Conservation (phyloP, 2,113 vertebrate genomes). For the Megaceryle torquata region DNA sequence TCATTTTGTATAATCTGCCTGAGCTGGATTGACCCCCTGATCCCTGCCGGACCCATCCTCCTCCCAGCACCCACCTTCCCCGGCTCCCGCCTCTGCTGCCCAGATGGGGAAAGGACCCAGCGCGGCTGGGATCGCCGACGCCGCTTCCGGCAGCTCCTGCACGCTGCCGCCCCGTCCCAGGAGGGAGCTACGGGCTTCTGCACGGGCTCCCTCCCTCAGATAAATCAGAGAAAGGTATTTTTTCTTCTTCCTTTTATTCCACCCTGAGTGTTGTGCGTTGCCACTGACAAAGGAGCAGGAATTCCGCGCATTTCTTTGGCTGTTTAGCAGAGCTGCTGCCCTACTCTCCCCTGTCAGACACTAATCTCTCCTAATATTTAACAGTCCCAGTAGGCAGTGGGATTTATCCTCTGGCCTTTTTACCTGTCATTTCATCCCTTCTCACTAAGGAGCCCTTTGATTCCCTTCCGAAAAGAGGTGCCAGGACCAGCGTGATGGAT, state of each 20-base stretch:
- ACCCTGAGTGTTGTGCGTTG: conserved; percentile 27
- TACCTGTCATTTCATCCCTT: conserved; percentile 75
- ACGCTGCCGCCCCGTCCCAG: neutral
- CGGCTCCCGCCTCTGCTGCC: neutral
- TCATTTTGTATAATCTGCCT: conserved; percentile 26
- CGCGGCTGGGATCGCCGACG: rapidly evolving
- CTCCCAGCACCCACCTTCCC: neutral
- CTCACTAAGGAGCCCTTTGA: conserved; percentile 74
- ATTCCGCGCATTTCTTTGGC: conserved; percentile 67
- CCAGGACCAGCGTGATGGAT: conserved; percentile 71
- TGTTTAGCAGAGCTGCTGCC: conserved; percentile 67
- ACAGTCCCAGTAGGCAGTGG: conserved; percentile 71
- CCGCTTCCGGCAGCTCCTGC: neutral
- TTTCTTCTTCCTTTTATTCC: conserved; percentile 30
- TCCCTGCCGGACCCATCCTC: neutral
- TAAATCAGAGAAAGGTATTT: conserved; percentile 35
- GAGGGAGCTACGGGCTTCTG: neutral
- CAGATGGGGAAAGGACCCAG: neutral
- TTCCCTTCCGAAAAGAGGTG: conserved; percentile 71
- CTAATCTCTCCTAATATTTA: conserved; percentile 76
- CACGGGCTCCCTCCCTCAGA: neutral
- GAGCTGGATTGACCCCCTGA: conserved; percentile 30
- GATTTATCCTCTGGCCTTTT: conserved; percentile 73
- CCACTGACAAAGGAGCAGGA: conserved; percentile 63
- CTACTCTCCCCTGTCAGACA: conserved; percentile 70